Base-by-base conservation (phyloP, 2,113 vertebrate species). In the Hymenochirus boettgeri region DNA sequence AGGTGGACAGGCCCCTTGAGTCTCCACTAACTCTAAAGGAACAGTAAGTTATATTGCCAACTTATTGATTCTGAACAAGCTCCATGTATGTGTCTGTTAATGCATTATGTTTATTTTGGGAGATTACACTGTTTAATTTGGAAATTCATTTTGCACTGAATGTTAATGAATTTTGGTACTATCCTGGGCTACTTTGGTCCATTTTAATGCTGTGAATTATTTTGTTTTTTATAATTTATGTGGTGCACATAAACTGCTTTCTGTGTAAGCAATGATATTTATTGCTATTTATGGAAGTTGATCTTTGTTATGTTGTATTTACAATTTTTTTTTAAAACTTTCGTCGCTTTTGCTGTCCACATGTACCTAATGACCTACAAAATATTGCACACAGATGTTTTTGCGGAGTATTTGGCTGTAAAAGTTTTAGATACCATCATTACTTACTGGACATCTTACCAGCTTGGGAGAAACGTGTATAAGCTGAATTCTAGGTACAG, bases 121-220 rank as follows among this genome's bases (percentile, higher is more conserved):
- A 21, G 69, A 75, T 83, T 75, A 80, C 76, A 71, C 79, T 79
- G 22, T 80, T 85, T 83, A 77, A 73, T 82, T 82, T 77, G 62
- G 57, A 74, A 79, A 74, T 70, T 77, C 80, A 71, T 61, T 76
- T 88, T 86, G 83, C 85, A 87, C 83, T 86, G 77, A 74, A 72
- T 76, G 78, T 81, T 75, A 75, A 76, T 76, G 61, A 37, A 29
- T 71, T 78, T 77, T 71, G 77, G 72, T 77, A 76, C 65, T 85
- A 73, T 73, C 78, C 72, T 72, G 82, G 82, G 75, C 56, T 64
- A 21, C 4, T 70, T 61, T 64, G 48, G 82, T 80, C 81, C 74
- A 74, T 76, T 85, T n/a, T 85, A 87, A 89, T 81, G 83, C 88
- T 90, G 88, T 90, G 87, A 90, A 90, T 85, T 81, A 45, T 18